Percentiles rank a stretch among this genome's conserved stretches.
These are phyloP conservation scores for Thalassaphorura encarpata DNA, from an alignment of 1,140 invertebrate genomes.

Conservation along the genomic window DNA sequence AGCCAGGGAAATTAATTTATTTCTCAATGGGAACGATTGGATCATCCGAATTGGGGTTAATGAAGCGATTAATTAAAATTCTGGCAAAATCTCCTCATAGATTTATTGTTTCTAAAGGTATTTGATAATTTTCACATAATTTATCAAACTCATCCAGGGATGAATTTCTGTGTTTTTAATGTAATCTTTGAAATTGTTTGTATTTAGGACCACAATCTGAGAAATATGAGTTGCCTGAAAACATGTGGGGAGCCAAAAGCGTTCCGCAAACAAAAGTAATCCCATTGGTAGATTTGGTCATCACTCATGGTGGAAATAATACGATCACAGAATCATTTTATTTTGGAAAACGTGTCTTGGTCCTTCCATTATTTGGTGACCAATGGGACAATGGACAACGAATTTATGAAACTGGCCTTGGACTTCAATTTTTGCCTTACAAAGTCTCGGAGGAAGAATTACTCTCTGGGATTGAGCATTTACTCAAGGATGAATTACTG, in stretches of 20 bases:
- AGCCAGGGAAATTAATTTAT: not conserved
- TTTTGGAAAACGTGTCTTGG: not conserved
- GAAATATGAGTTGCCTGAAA: not conserved
- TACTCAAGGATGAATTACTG: not conserved
- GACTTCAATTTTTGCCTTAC: constrained; percentile 1
- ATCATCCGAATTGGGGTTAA: not conserved
- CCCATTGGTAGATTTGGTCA: not conserved
- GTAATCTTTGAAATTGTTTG: not conserved
- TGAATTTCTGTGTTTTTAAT: no score
- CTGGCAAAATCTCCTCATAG: not conserved
- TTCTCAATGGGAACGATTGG: constrained; percentile 6
- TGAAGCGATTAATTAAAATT: not conserved
- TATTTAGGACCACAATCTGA: not conserved
- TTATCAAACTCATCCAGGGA: no score
- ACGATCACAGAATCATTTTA: constrained; percentile 3
- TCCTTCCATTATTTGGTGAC: not conserved
- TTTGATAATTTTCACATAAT: no score
- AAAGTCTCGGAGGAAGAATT: not conserved
- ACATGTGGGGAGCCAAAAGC: constrained; percentile 1
- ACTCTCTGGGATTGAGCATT: not conserved
- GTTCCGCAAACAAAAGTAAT: not conserved
- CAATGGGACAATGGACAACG: not conserved
- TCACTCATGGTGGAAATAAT: constrained; percentile 1
- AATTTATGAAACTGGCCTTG: not conserved
- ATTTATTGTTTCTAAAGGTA: constrained; percentile 5